These are phyloP conservation scores for Rhadinocentrus ornatus DNA, from an alignment of 2,797 vertebrate genomes.

Conservation along the genomic window DNA sequence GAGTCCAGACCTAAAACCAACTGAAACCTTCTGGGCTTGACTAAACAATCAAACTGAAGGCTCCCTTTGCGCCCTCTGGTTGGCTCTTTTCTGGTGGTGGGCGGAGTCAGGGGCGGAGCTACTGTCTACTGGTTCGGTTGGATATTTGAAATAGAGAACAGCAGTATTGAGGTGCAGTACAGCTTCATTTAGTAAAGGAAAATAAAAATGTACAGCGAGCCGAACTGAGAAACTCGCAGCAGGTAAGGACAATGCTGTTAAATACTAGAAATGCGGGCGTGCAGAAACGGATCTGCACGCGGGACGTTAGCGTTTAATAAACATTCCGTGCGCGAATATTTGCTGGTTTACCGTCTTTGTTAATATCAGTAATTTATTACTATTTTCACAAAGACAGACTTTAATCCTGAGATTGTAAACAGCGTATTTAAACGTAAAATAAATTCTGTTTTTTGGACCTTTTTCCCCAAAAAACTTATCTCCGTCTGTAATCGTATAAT, in stretches of 20 bases:
- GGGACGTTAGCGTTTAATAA: not conserved
- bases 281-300: not conserved
- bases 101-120: conserved; percentile 47
- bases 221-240: conserved; percentile 13
- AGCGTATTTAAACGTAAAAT: no score
- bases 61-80: conserved; percentile 40
- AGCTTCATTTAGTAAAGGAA: no score
- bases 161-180: not conserved
- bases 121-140: conserved; percentile 81
- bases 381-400: no score
- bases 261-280: conserved; percentile 4
- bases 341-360: not conserved
- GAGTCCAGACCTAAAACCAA: no score
- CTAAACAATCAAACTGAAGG: not conserved
- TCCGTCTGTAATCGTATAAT: no score
- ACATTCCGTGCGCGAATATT: no score
- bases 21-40: conserved; percentile 10
- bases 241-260: conserved; percentile 51
- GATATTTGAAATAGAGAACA: conserved; percentile 55
- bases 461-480: no score
- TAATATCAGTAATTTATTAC: no score
- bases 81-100: conserved; percentile 40
- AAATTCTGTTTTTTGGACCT: no score
- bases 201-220: conserved; percentile 10
- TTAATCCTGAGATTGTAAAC: no score